Evolutionary conservation across 2,888 invertebrate genomes (phyloP).

Genomic region (Lomographa bimaculata): DNA sequence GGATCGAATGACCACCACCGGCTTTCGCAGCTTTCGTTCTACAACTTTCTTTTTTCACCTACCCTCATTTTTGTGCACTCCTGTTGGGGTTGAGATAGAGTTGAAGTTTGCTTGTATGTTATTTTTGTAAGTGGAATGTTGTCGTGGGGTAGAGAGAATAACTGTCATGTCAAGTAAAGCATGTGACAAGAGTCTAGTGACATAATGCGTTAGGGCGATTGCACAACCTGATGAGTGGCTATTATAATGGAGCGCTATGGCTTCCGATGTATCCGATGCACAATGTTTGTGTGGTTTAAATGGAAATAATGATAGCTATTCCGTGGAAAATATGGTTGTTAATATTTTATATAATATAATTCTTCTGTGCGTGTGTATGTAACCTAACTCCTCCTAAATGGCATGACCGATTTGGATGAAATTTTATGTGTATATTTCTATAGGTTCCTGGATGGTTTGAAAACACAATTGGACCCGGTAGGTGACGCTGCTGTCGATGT

Average conservation of each 20-base stretch:
- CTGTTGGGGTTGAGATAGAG: background rate
- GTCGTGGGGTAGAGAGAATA: conserved; percentile 22
- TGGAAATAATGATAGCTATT: too few relatives aligned
- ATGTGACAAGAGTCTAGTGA: conserved; percentile 30
- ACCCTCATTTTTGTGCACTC: background rate
- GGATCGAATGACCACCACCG: conserved; percentile 57
- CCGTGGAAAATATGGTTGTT: too few relatives aligned
- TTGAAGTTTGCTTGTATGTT: conserved; percentile 2
- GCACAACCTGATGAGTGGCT: conserved; percentile 19
- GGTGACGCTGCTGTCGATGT: too few relatives aligned
- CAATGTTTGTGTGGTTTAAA: too few relatives aligned
- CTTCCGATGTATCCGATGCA: too few relatives aligned
- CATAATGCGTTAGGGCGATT: conserved; percentile 25
- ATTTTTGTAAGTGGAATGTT: background rate
- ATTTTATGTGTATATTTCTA: too few relatives aligned
- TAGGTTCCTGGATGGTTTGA: too few relatives aligned
- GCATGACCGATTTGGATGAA: too few relatives aligned
- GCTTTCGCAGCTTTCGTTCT: conserved; percentile 27
- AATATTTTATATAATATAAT: too few relatives aligned
- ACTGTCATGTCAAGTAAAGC: conserved; percentile 29
- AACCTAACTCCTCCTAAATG: too few relatives aligned
- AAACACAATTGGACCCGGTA: too few relatives aligned
- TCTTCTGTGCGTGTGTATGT: too few relatives aligned
- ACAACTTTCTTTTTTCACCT: conserved; percentile 5
- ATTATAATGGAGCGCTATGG: conserved; percentile 8